Evolutionary conservation across 2,797 vertebrate genomes (phyloP).

Genomic region (Pangasius krempfi): DNA sequence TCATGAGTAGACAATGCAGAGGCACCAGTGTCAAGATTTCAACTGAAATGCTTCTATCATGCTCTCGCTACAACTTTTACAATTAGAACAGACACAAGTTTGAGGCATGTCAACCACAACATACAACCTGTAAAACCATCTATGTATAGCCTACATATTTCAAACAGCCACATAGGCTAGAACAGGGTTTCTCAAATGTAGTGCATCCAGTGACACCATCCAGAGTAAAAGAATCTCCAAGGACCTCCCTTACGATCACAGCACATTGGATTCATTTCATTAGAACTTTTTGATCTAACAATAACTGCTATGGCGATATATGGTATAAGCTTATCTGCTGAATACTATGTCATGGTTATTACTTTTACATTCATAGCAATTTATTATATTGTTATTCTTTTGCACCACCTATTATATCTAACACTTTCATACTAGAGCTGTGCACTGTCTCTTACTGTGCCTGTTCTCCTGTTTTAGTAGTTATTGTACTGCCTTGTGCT

Average conservation of each 20-base stretch:
- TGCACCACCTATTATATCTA: too few relatives aligned
- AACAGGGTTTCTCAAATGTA: background rate
- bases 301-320: too few relatives aligned
- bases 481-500: too few relatives aligned
- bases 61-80: background rate
- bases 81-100: background rate
- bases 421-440: too few relatives aligned
- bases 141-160: background rate
- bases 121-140: background rate
- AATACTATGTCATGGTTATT: too few relatives aligned
- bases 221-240: background rate
- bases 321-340: too few relatives aligned
- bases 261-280: background rate
- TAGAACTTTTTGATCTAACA: background rate
- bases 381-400: too few relatives aligned
- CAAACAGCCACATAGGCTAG: background rate
- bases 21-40: background rate
- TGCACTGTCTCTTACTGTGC: too few relatives aligned
- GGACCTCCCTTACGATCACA: background rate
- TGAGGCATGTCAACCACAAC: background rate
- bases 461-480: too few relatives aligned
- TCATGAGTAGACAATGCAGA: background rate
- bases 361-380: too few relatives aligned
- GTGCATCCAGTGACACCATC: background rate
- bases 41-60: background rate